Conservation (phyloP, 2,888 invertebrate genomes). For the Drosophila nr. perissopoda region DNA sequence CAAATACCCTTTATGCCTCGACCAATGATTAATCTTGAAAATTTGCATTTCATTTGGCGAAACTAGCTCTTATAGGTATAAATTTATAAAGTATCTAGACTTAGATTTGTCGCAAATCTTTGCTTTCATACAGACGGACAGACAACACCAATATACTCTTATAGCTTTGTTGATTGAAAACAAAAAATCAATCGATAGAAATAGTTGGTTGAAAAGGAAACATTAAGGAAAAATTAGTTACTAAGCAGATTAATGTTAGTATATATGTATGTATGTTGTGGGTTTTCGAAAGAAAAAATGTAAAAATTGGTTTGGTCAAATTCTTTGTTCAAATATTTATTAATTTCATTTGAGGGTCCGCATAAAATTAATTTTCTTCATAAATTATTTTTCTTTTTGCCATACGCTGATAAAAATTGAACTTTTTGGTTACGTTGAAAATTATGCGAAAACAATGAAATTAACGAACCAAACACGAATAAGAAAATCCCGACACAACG, state of each 20-base stretch:
- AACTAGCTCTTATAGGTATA: neutral
- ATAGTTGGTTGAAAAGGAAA: neutral
- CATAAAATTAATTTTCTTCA: neutral
- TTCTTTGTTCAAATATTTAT: neutral
- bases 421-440: conserved; percentile 41
- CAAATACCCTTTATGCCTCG: neutral
- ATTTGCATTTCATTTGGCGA: neutral
- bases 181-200: neutral
- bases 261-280: neutral
- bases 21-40: neutral
- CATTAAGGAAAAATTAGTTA: neutral
- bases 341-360: conserved; percentile 1
- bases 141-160: neutral
- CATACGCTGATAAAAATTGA: conserved; percentile 23
- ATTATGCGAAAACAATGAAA: conserved; percentile 80
- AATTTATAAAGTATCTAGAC: neutral
- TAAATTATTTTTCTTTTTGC: conserved; percentile 2
- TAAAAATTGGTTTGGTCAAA: neutral
- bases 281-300: neutral
- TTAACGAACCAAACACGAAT: conserved; percentile 79
- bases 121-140: neutral
- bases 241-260: neutral
- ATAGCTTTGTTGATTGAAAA: neutral
- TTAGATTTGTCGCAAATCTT: neutral
- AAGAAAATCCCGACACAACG: conserved; percentile 58